These are phyloP conservation scores for Teleogryllus oceanicus DNA, from an alignment of 2,888 invertebrate species.

Conservation along the genomic window DNA sequence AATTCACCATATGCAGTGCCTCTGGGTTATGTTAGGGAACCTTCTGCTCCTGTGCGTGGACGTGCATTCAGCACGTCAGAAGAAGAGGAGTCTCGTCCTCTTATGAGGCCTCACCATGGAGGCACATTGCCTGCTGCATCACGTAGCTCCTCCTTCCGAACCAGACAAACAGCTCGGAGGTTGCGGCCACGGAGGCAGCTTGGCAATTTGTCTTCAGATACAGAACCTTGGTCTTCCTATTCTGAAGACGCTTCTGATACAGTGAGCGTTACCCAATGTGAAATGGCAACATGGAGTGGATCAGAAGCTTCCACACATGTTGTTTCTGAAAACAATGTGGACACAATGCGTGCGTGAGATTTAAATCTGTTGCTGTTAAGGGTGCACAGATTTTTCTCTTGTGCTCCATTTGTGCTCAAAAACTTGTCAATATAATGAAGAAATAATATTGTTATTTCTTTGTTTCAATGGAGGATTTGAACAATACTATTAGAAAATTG, in stretches of 20 bases:
- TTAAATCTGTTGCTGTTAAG: not conserved
- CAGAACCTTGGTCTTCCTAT: conserved; percentile 2
- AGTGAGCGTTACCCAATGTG: not conserved
- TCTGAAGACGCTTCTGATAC: not conserved
- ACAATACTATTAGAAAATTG: too few relatives aligned
- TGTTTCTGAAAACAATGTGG: not conserved
- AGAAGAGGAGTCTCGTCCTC: not conserved
- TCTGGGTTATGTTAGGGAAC: not conserved
- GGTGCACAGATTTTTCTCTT: not conserved
- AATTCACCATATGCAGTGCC: not conserved
- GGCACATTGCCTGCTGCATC: not conserved
- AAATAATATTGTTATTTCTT: too few relatives aligned
- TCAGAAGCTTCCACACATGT: not conserved
- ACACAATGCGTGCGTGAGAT: not conserved
- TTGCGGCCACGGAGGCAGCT: not conserved
- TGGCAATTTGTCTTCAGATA: not conserved
- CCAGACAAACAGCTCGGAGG: not conserved
- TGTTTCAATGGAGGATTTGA: too few relatives aligned
- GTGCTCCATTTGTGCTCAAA: not conserved
- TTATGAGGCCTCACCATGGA: conserved; percentile 7
- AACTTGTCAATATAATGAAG: too few relatives aligned
- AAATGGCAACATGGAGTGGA: not conserved
- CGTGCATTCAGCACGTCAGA: not conserved
- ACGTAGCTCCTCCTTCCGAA: not conserved
- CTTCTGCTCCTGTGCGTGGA: not conserved